Conservation (phyloP, 2,113 vertebrate genomes). For the Cebus imitator region DNA sequence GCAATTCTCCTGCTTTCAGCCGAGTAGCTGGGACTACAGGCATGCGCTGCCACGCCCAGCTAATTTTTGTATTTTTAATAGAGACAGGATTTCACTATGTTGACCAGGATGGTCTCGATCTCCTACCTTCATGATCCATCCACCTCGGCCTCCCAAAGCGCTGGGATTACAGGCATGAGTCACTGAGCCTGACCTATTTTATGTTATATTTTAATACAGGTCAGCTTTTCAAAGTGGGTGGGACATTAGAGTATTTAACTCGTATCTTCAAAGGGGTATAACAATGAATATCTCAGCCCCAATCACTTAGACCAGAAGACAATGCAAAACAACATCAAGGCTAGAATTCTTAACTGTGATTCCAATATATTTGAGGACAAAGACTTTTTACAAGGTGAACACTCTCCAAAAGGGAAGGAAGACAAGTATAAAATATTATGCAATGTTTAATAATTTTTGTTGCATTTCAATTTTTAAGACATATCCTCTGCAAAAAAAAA, state of each 20-base stretch:
- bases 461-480: not conserved
- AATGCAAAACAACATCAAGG: not conserved
- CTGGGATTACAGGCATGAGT: not conserved
- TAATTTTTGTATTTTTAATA: not conserved
- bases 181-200: not conserved
- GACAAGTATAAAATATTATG: not conserved
- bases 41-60: accelerated
- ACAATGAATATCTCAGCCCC: not conserved
- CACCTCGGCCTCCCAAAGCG: not conserved
- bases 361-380: not conserved
- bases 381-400: not conserved
- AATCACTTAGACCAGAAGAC: not conserved
- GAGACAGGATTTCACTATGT: not conserved
- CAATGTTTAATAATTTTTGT: not conserved
- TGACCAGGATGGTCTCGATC: not conserved
- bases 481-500: not conserved
- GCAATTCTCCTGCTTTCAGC: no score
- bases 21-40: no score
- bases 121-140: not conserved
- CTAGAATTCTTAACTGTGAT: not conserved
- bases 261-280: not conserved
- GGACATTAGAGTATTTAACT: not conserved
- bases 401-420: not conserved
- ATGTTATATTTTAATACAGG: not conserved
- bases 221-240: not conserved